Base-by-base conservation (phyloP, 2,113 vertebrate species). In the Anas platyrhynchos region DNA sequence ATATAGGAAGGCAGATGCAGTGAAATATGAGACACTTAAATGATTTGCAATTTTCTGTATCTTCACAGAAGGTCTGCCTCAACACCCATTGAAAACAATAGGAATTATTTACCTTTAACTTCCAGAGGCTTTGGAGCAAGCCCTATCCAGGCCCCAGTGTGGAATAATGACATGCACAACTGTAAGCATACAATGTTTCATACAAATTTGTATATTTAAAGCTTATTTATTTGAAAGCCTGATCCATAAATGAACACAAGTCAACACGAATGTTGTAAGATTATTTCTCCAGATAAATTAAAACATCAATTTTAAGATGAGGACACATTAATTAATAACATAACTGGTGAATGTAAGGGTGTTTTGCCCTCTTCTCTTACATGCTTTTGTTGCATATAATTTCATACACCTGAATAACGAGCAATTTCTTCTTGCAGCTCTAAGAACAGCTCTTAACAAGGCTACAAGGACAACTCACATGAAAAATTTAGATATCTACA, bases 401-500 rank as follows among this genome's bases (percentile, higher is more conserved):
- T 91, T 94, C 69, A 76, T 38, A 67, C 21, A 95, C 69, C 59
- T 87, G 84, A 95, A 41, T 83, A 96, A 63, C 71, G 65, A 65
- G 54, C 54, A 71, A 41, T 81, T 96, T 91, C 83, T 91, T 95
- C 66, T 83, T 66, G 59, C 86, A 93, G 71, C 11, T 94, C 80
- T 91, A 97, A 96, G 68, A 80, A 80, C 65, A 86, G 93, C 95
- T 97, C 95, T 97, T 96, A 96, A 94, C 72, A 96, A 95, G 77
- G 43, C 67, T 96, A 96, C 10, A 12, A 94, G 93, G 80, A 96
- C 78, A 96, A 96, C 36, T 83, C 77, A 62, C 87, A 96, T 97
- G 68, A 98, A 98, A 97, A 97, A 98, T 98, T 96, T 76, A 97
- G 94, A 38, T 73, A 81, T 62, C 84, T 97, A 92, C 68, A 92